Percentiles rank a stretch among this genome's conserved stretches.
Conservation (phyloP, 2,797 vertebrate genomes). For the Manis crassicaudata region DNA sequence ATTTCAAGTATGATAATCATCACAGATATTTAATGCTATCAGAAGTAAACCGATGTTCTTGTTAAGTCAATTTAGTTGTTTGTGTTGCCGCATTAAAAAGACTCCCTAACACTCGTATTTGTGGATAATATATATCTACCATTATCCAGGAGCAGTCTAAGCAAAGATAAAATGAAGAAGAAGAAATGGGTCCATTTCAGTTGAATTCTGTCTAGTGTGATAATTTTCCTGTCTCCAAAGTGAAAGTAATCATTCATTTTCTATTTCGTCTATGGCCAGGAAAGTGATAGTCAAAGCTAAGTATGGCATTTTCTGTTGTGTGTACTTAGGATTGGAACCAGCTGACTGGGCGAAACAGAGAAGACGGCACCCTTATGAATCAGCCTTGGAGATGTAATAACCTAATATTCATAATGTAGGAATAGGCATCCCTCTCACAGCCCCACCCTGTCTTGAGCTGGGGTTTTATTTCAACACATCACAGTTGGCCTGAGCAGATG, state of each 20-base stretch:
- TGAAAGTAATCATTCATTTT: constrained; percentile 72
- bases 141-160: constrained; percentile 52
- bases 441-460: neutral
- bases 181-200: constrained; percentile 62
- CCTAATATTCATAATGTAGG: constrained; percentile 54
- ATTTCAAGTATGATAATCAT: constrained; percentile 73
- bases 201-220: constrained; percentile 72
- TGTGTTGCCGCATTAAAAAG: constrained; percentile 55
- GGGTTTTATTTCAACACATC: neutral
- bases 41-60: constrained; percentile 65
- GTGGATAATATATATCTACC: constrained; percentile 62
- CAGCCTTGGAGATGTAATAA: constrained; percentile 54
- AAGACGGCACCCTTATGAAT: constrained; percentile 38
- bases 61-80: constrained; percentile 67
- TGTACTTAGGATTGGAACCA: constrained; percentile 67
- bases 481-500: neutral
- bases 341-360: constrained; percentile 55
- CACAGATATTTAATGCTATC: constrained; percentile 62
- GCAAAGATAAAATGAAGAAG: neutral
- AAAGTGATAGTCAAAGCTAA: constrained; percentile 68
- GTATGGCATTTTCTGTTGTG: constrained; percentile 53
- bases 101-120: constrained; percentile 54
- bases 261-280: constrained; percentile 65
- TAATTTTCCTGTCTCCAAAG: constrained; percentile 68
- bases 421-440: neutral